These are phyloP conservation scores for Acestrorhynchus altus DNA, from an alignment of 2,797 vertebrate species.

Conservation along the genomic window DNA sequence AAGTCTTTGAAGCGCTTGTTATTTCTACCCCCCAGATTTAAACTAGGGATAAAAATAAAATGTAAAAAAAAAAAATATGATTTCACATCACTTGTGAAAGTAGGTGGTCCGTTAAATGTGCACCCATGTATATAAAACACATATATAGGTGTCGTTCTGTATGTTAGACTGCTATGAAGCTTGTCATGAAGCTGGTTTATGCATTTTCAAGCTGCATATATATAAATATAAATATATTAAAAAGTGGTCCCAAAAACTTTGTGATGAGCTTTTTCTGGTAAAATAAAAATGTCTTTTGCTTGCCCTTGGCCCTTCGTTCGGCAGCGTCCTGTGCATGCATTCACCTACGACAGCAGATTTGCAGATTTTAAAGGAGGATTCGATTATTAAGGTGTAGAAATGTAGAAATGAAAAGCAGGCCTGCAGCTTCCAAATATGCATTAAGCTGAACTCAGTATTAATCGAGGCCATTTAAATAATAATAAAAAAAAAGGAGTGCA, in stretches of 20 bases:
- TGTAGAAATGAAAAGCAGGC: not conserved
- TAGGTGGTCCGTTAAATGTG: not conserved
- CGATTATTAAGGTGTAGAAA: not conserved
- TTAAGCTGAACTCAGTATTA: not conserved
- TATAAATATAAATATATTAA: no score
- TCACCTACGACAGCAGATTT: not conserved
- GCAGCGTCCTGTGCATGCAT: no score
- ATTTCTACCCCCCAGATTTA: slow-evolving; percentile 7
- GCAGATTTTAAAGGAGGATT: not conserved
- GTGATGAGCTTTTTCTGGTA: no score
- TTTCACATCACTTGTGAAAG: not conserved
- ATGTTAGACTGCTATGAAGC: no score
- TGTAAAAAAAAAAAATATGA: not conserved
- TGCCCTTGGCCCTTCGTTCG: not conserved
- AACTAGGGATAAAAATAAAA: not conserved
- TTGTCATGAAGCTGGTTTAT: no score
- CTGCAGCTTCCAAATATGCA: slow-evolving; percentile 1
- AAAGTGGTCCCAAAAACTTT: no score
- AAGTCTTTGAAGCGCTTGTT: slow-evolving; percentile 40
- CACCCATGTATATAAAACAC: no score
- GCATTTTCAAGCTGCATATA: no score
- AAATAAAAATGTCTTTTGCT: not conserved
- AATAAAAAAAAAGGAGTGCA: not conserved
- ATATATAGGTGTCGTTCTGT: no score
- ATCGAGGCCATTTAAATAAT: not conserved